These are phyloP conservation scores for Drosophila orosa DNA, from an alignment of 1,140 invertebrate genomes.

Conservation along the genomic window DNA sequence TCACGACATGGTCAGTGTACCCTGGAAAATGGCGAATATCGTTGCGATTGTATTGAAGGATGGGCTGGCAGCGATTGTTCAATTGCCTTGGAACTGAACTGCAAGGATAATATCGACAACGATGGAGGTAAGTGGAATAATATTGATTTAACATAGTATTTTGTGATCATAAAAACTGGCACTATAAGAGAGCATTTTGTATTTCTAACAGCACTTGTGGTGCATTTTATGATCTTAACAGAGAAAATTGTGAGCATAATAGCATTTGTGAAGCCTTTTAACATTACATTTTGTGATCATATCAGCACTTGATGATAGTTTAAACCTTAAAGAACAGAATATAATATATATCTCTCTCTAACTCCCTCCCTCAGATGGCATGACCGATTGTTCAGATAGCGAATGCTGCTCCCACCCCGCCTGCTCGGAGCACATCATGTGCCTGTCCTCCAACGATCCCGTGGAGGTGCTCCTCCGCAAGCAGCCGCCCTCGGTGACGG, in stretches of 20 bases:
- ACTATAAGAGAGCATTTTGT: background rate
- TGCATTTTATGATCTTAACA: background rate
- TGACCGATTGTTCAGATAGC: slow-evolving; percentile 98
- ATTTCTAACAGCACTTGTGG: too few species aligned
- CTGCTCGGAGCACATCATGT: slow-evolving; percentile 96
- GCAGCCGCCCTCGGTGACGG: slow-evolving; percentile 97
- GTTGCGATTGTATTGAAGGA: slow-evolving; percentile 94
- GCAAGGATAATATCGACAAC: slow-evolving; percentile 97
- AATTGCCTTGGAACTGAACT: slow-evolving; percentile 95
- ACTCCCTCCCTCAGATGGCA: slow-evolving; percentile 90
- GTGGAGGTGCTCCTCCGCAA: slow-evolving; percentile 97
- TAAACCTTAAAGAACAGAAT: background rate
- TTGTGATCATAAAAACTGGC: background rate
- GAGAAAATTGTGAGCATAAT: too few species aligned
- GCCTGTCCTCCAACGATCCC: slow-evolving; percentile 96
- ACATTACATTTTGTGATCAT: background rate
- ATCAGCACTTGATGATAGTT: background rate
- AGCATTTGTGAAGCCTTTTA: too few species aligned
- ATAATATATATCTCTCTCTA: too few species aligned
- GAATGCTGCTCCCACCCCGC: slow-evolving; percentile 94
- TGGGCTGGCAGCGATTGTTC: slow-evolving; percentile 97
- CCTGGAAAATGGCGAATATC: slow-evolving; percentile 93
- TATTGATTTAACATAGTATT: background rate
- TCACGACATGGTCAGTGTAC: slow-evolving; percentile 95
- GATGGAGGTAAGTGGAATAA: slow-evolving; percentile 92